These are phyloP conservation scores for Habropoda laboriosa DNA, from an alignment of 1,140 invertebrate genomes.

Conservation along the genomic window DNA sequence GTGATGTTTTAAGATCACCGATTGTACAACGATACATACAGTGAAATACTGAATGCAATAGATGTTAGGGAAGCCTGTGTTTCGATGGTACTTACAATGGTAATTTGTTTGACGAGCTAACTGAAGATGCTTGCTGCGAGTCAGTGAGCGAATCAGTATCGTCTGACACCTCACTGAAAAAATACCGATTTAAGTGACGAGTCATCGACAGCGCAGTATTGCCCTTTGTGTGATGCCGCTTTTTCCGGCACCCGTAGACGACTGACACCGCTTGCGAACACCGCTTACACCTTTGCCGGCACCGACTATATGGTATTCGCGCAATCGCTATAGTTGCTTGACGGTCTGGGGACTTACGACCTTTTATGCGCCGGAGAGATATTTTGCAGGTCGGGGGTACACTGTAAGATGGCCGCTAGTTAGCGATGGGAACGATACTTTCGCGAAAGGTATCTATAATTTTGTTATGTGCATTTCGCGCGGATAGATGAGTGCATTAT, in stretches of 20 bases:
- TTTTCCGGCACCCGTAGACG: constrained; percentile 3
- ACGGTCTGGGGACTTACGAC: constrained; percentile 13
- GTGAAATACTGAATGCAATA: neutral
- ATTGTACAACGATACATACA: neutral
- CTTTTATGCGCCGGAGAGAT: constrained; percentile 39
- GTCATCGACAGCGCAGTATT: constrained; percentile 1
- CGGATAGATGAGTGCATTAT: neutral
- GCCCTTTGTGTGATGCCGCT: neutral
- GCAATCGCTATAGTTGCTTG: constrained; percentile 33
- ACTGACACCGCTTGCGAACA: constrained; percentile 10
- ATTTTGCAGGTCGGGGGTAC: constrained; percentile 21
- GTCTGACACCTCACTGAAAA: neutral
- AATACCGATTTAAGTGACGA: neutral
- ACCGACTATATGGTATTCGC: constrained; percentile 12
- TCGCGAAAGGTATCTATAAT: neutral
- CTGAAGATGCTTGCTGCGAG: neutral
- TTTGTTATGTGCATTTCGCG: neutral
- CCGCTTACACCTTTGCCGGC: constrained; percentile 17
- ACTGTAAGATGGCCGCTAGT: constrained; percentile 30
- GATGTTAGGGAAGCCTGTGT: neutral
- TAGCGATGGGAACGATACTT: neutral
- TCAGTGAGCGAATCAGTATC: neutral
- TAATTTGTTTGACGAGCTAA: neutral
- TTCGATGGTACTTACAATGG: constrained; percentile 3
- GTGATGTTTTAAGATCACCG: neutral